phyloP scores from a whole-genome alignment of 23 tunicate species.

The Styela clava region DNA sequence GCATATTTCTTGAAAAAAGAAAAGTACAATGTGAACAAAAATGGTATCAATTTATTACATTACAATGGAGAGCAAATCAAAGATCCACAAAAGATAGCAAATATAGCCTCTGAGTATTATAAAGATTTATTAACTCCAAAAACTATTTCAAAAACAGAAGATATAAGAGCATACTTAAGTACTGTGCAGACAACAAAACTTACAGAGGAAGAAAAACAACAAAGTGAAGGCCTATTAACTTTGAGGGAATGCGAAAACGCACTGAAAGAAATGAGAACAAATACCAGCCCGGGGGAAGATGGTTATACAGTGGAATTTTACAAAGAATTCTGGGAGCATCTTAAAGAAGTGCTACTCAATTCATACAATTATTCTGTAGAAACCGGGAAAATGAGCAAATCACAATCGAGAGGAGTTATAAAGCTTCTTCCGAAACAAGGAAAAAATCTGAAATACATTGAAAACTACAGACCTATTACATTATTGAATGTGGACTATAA shows the following conservation, averaged over 20 bases:
- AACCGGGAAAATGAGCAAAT: not conserved
- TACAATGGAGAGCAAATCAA: not conserved
- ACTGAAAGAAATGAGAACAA: too few relatives aligned
- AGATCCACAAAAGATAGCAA: not conserved
- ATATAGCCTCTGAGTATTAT: not conserved
- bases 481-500: not conserved
- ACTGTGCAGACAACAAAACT: not conserved
- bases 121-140: too few relatives aligned
- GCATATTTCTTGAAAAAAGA: not conserved
- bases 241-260: not conserved
- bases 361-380: not conserved
- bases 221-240: not conserved
- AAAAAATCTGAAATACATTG: not conserved
- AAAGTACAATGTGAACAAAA: not conserved
- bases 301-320: not conserved
- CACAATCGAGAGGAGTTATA: not conserved
- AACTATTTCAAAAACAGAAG: not conserved
- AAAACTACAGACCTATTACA: not conserved
- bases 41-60: not conserved
- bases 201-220: not conserved
- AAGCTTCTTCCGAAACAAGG: not conserved
- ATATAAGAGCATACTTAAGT: not conserved
- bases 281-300: too few relatives aligned
- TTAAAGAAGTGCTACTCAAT: too few relatives aligned
- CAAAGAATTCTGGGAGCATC: not conserved